Conservation (phyloP, 2,113 vertebrate species). For the Apaloderma vittatum region DNA sequence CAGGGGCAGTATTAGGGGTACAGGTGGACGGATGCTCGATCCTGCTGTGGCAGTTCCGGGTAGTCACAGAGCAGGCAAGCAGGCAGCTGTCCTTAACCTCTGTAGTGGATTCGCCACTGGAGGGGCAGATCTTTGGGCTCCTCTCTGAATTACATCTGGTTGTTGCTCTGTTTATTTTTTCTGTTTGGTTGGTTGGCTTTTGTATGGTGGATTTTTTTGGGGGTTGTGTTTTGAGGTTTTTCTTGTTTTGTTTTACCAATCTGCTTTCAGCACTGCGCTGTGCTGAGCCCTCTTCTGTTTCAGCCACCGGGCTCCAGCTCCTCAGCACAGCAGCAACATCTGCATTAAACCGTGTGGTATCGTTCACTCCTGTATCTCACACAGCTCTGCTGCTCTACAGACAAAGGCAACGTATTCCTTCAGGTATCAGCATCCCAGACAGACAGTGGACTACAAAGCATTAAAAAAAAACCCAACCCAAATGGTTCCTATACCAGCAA, state of each 20-base stretch:
- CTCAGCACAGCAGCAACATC: accelerated
- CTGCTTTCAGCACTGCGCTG: accelerated
- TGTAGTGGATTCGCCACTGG: background rate
- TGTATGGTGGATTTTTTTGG: no score
- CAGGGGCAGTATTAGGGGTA: background rate
- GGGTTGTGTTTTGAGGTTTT: background rate
- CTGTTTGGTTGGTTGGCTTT: no score
- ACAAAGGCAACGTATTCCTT: background rate
- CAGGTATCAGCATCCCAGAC: background rate
- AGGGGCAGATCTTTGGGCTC: background rate
- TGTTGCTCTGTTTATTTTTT: background rate
- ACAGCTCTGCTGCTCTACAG: background rate
- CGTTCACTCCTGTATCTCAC: background rate
- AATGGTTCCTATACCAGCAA: background rate
- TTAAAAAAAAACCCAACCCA: accelerated
- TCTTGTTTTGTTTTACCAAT: background rate
- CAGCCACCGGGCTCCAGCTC: accelerated
- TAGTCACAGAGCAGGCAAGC: accelerated
- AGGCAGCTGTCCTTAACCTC: background rate
- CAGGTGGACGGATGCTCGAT: background rate
- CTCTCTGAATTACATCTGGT: accelerated
- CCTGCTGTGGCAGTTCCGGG: background rate
- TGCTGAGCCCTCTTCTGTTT: background rate
- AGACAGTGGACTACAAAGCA: background rate
- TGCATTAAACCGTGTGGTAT: background rate